Evolutionary conservation across 2,113 vertebrate species (phyloP).

Genomic region (Myiozetetes cayanensis): DNA sequence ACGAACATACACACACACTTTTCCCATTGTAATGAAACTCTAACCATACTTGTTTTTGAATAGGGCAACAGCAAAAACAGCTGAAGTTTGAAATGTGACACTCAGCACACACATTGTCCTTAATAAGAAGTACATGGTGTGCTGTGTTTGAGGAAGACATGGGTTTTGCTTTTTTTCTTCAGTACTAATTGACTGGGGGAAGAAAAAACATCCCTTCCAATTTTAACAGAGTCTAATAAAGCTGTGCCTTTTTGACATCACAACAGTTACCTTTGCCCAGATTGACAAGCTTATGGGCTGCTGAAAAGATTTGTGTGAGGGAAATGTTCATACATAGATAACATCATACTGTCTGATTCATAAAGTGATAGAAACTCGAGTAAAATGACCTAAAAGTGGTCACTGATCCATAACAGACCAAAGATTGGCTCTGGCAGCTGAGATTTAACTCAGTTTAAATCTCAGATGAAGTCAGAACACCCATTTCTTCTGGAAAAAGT

Average conservation of each 20-base stretch:
- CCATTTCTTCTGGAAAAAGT: background rate
- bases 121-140: conserved; percentile 48
- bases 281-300: background rate
- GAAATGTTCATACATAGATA: background rate
- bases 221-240: conserved; percentile 7
- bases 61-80: conserved; percentile 32
- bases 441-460: background rate
- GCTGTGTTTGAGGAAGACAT: background rate
- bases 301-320: background rate
- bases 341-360: background rate
- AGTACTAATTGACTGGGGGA: background rate
- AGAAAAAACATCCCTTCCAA: background rate
- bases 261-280: background rate
- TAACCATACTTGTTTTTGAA: conserved; percentile 46
- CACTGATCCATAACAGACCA: background rate
- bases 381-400: background rate
- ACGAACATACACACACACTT: conserved; percentile 14
- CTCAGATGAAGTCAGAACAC: background rate
- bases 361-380: background rate
- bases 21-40: conserved; percentile 49
- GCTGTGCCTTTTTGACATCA: background rate
- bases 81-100: conserved; percentile 51
- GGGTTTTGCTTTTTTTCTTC: background rate
- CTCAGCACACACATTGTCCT: conserved; percentile 9
- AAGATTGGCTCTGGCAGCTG: background rate